Evolutionary conservation across 2,888 invertebrate species (phyloP).

Genomic region (Slavum lentiscoides): DNA sequence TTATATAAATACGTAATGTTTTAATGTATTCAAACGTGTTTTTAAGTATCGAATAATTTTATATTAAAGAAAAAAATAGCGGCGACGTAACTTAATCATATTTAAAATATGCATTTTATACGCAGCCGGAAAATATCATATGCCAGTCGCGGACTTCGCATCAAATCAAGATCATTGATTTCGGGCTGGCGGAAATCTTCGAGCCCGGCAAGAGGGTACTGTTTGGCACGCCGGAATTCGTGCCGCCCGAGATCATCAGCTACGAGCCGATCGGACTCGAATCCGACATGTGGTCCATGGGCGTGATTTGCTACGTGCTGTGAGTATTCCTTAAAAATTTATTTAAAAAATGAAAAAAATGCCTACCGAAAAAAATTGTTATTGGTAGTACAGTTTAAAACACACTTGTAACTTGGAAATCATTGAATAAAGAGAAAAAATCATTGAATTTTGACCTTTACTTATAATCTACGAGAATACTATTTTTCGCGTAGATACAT

Average conservation of each 20-base stretch:
- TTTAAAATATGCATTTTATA: too few species aligned
- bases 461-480: too few species aligned
- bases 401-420: too few species aligned
- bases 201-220: constrained; percentile 72
- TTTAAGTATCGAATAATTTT: too few species aligned
- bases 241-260: constrained; percentile 88
- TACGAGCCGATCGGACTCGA: constrained; percentile 83
- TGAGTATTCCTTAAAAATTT: constrained; percentile 63
- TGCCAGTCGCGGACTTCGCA: constrained; percentile 83
- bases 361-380: too few species aligned
- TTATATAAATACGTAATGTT: not conserved
- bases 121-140: constrained; percentile 90
- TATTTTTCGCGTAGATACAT: too few species aligned
- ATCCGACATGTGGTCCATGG: constrained; percentile 95
- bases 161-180: constrained; percentile 91
- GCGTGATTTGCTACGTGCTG: constrained; percentile 91
- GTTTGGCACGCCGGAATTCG: constrained; percentile 91
- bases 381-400: too few species aligned
- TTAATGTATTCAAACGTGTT: not conserved
- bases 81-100: too few species aligned
- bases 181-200: constrained; percentile 81
- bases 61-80: too few species aligned
- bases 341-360: too few species aligned
- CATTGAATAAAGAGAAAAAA: too few species aligned
- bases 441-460: too few species aligned